These are phyloP conservation scores for Leptinotarsa juncta DNA, from an alignment of 2,888 invertebrate genomes.

Conservation along the genomic window DNA sequence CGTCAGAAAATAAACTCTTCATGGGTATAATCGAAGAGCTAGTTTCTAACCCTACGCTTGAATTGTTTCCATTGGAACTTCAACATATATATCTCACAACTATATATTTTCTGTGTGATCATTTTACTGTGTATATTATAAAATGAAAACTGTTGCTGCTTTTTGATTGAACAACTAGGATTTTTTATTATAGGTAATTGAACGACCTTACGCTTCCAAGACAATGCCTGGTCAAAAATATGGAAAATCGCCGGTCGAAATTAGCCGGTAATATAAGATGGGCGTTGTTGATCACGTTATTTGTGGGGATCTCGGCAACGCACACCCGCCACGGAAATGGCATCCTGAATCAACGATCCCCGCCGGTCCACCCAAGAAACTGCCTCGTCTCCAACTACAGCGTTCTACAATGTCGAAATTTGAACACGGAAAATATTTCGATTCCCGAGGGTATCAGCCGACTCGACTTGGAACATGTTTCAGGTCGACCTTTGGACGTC, in stretches of 20 bases:
- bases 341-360: conserved; percentile 38
- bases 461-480: conserved; percentile 68
- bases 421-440: conserved; percentile 41
- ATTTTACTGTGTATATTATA: too few species aligned
- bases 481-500: conserved; percentile 48
- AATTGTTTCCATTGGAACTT: too few species aligned
- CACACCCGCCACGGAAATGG: conserved; percentile 56
- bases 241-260: conserved; percentile 60
- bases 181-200: conserved; percentile 24
- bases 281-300: conserved; percentile 46
- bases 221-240: conserved; percentile 55
- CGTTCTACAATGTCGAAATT: conserved; percentile 48
- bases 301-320: conserved; percentile 42
- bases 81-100: too few species aligned
- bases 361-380: conserved; percentile 26
- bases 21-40: too few species aligned
- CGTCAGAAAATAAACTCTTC: too few species aligned
- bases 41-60: too few species aligned
- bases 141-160: too few species aligned
- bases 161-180: background rate
- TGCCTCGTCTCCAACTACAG: conserved; percentile 45
- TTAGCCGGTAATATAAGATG: conserved; percentile 51
- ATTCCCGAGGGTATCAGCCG: conserved; percentile 64
- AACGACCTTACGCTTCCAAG: conserved; percentile 34
- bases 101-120: too few species aligned